Evolutionary conservation across 1,140 invertebrate species (phyloP).

Genomic region (Lucilia cuprina): DNA sequence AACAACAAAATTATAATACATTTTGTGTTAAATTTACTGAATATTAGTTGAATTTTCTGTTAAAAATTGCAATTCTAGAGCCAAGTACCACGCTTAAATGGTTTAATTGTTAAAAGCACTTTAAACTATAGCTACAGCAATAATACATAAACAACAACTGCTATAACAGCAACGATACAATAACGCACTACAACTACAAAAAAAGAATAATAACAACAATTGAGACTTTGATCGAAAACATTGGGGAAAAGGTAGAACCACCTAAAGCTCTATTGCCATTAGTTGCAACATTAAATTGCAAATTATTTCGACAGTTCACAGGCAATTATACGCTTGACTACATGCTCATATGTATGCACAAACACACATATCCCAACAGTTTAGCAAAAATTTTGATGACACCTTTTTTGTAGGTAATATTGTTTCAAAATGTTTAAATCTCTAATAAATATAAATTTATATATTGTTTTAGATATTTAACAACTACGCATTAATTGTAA

Average conservation of each 20-base stretch:
- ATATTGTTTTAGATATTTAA: too few species aligned
- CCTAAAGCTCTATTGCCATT: constrained; percentile 18
- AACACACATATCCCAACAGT: not conserved
- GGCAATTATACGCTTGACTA: constrained; percentile 28
- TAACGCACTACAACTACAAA: not conserved
- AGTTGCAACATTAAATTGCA: constrained; percentile 31
- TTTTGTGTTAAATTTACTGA: too few species aligned
- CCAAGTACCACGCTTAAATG: not conserved
- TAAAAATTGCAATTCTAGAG: not conserved
- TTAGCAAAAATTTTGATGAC: not conserved
- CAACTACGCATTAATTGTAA: too few species aligned
- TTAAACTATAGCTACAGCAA: not conserved
- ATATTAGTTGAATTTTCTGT: too few species aligned
- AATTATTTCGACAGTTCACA: constrained; percentile 19
- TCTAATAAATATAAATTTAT: too few species aligned
- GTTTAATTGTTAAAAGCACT: not conserved
- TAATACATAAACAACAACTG: not conserved
- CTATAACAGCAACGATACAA: not conserved
- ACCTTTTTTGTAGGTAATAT: too few species aligned
- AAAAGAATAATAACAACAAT: not conserved
- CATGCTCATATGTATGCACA: not conserved
- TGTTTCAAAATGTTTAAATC: too few species aligned
- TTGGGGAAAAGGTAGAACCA: not conserved
- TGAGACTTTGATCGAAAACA: not conserved
- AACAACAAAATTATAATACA: too few species aligned